phyloP scores from a whole-genome alignment of 2,888 invertebrate species.

The Nephrotoma flavescens region DNA sequence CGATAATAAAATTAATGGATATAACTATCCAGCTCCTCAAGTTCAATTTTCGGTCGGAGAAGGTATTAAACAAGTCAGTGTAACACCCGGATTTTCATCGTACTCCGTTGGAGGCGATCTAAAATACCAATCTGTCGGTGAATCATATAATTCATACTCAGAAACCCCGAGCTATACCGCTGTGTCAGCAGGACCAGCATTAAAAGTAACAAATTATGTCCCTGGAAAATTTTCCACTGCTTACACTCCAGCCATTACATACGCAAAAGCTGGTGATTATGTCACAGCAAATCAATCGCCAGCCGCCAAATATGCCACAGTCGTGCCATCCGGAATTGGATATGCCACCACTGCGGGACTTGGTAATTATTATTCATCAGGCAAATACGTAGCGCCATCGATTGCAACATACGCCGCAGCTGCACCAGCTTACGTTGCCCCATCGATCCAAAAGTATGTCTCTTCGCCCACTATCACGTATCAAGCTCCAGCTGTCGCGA shows the following conservation, averaged over 20 bases:
- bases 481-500: conserved; percentile 15
- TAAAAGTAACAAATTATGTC: conserved; percentile 16
- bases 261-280: conserved; percentile 23
- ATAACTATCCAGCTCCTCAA: conserved; percentile 39
- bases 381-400: conserved; percentile 6
- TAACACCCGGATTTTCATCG: conserved; percentile 23
- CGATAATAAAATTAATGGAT: conserved; percentile 26
- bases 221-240: conserved; percentile 8
- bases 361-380: conserved; percentile 24
- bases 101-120: conserved; percentile 26
- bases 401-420: conserved; percentile 8
- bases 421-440: conserved; percentile 15
- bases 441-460: conserved; percentile 9
- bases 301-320: conserved; percentile 26
- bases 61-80: conserved; percentile 20
- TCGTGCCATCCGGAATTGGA: conserved; percentile 36
- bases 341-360: conserved; percentile 40
- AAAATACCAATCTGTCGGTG: conserved; percentile 27
- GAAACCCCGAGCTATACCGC: conserved; percentile 23
- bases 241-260: conserved; percentile 24
- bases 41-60: conserved; percentile 36
- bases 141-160: conserved; percentile 22
- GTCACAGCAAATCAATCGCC: conserved; percentile 29
- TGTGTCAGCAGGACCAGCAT: conserved; percentile 22
- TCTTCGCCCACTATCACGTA: conserved; percentile 9